phyloP scores from a whole-genome alignment of 2,797 vertebrate species.

The Leontopithecus rosalia region DNA sequence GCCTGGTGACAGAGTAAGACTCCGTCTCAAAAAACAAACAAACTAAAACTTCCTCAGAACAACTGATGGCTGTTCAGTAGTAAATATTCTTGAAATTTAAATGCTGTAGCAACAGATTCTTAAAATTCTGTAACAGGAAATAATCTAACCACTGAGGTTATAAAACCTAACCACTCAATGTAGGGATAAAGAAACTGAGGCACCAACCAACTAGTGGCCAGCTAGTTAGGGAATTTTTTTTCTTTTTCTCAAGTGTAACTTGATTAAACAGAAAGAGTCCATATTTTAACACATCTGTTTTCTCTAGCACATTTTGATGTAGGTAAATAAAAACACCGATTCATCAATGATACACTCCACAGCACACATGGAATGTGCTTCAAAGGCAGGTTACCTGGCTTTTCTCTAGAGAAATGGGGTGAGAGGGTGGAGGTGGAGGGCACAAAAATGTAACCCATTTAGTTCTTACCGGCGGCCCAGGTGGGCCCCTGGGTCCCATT shows the following conservation, averaged over 20 bases:
- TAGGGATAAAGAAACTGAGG: background rate
- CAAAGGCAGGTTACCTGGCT: background rate
- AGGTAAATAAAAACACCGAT: background rate
- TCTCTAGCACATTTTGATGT: background rate
- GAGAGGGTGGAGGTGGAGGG: too few species aligned
- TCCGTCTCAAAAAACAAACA: too few species aligned
- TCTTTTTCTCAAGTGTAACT: conserved; percentile 32
- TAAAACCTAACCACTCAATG: background rate
- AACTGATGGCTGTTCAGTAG: background rate
- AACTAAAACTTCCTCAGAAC: background rate
- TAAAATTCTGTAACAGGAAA: background rate
- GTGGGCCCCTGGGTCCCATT: conserved; percentile 92
- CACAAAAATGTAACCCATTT: background rate
- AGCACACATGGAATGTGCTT: background rate
- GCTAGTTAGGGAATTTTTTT: background rate
- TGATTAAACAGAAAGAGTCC: background rate
- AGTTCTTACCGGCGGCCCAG: conserved; percentile 91
- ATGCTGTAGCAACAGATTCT: background rate
- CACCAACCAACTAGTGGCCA: background rate
- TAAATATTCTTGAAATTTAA: conserved; percentile 3
- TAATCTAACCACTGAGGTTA: background rate
- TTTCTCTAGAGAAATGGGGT: background rate
- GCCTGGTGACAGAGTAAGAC: too few species aligned
- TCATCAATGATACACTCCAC: background rate
- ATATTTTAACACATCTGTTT: background rate